These are phyloP conservation scores for Rosalia funebris DNA, from an alignment of 2,888 invertebrate species.

Conservation along the genomic window DNA sequence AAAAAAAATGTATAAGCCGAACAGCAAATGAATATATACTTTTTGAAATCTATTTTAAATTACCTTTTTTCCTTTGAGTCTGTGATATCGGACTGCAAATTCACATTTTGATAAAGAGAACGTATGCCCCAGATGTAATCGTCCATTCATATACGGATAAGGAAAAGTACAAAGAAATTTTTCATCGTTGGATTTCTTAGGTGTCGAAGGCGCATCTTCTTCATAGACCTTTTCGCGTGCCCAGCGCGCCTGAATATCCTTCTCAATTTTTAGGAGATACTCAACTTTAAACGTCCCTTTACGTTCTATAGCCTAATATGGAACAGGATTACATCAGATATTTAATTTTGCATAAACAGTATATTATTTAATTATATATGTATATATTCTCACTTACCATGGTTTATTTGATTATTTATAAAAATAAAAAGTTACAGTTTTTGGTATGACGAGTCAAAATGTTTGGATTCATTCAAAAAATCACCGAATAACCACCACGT, in stretches of 20 bases:
- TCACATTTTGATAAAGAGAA: conserved; percentile 98
- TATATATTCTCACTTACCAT: conserved; percentile 5
- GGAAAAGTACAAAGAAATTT: conserved; percentile 97
- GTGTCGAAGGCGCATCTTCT: conserved; percentile 77
- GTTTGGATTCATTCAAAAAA: too few relatives aligned
- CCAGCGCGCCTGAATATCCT: conserved; percentile 88
- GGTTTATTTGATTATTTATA: neutral
- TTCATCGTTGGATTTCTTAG: conserved; percentile 70
- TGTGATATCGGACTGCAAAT: conserved; percentile 92
- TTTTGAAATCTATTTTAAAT: neutral
- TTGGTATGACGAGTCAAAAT: too few relatives aligned
- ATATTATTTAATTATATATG: neutral
- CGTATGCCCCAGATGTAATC: conserved; percentile 96
- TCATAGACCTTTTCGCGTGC: conserved; percentile 82
- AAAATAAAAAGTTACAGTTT: too few relatives aligned
- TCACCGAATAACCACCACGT: too few relatives aligned
- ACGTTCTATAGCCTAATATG: conserved; percentile 66
- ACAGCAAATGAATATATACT: neutral
- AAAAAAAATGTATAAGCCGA: conserved; percentile 14
- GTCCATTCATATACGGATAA: conserved; percentile 99
- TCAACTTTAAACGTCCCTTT: conserved; percentile 98
- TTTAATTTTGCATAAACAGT: too few relatives aligned
- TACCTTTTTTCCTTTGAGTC: conserved; percentile 85
- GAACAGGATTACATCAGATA: conserved; percentile 8
- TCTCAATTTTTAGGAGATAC: conserved; percentile 90